Conservation (phyloP, 2,888 invertebrate genomes). For the Caenorhabditis sp. region DNA sequence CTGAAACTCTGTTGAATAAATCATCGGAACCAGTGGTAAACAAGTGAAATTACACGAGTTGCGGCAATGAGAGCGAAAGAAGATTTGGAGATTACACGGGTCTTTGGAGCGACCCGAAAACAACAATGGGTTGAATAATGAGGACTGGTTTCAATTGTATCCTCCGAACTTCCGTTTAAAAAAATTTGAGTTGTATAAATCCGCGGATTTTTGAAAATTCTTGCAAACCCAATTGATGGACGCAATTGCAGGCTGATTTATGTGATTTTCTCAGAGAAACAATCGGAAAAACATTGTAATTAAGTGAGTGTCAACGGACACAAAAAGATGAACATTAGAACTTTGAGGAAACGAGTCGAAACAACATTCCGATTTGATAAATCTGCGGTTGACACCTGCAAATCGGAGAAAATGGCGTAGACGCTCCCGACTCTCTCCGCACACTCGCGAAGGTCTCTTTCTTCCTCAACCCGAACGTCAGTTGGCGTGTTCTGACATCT, state of each 20-base stretch:
- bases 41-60: constrained; percentile 50
- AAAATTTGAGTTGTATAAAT: no score
- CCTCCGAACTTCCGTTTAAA: neutral
- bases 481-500: constrained; percentile 59
- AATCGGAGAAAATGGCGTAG: constrained; percentile 54
- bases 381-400: constrained; percentile 60
- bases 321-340: no score
- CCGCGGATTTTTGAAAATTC: constrained; percentile 10
- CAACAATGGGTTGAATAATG: constrained; percentile 31
- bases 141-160: constrained; percentile 19
- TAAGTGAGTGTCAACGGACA: neutral
- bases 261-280: constrained; percentile 23
- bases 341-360: neutral
- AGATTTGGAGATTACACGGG: constrained; percentile 46
- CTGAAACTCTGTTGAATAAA: constrained; percentile 49
- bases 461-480: constrained; percentile 51
- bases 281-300: constrained; percentile 6
- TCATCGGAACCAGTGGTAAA: constrained; percentile 41
- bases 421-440: constrained; percentile 37
- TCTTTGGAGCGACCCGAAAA: constrained; percentile 9
- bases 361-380: constrained; percentile 44
- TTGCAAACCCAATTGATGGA: constrained; percentile 41
- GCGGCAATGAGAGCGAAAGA: constrained; percentile 31
- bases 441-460: constrained; percentile 45
- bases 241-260: constrained; percentile 47